Conservation (phyloP, 2,888 invertebrate species). For the Frankliniella fusca region DNA sequence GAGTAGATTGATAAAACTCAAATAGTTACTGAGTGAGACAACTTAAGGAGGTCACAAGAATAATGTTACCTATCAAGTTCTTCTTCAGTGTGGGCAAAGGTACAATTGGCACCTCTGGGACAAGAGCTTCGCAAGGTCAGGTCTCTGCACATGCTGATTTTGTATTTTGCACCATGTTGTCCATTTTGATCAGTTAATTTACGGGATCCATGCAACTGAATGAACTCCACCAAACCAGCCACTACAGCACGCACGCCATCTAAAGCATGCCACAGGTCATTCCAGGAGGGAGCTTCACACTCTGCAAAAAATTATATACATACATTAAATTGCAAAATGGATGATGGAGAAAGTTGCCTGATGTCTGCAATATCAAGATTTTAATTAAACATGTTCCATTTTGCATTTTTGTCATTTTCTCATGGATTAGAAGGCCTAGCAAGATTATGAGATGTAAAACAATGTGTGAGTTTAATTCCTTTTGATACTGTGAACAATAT, state of each 20-base stretch:
- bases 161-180: conserved; percentile 66
- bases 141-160: conserved; percentile 75
- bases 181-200: conserved; percentile 44
- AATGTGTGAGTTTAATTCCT: too few species aligned
- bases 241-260: conserved; percentile 68
- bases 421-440: too few species aligned
- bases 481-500: too few species aligned
- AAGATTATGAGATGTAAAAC: too few species aligned
- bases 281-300: conserved; percentile 59
- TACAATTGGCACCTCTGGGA: conserved; percentile 81
- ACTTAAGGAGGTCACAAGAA: background rate
- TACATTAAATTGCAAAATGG: background rate
- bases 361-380: too few species aligned
- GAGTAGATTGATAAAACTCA: conserved; percentile 26
- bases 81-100: conserved; percentile 87
- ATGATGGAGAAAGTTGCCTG: too few species aligned
- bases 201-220: conserved; percentile 67
- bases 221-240: conserved; percentile 70
- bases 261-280: conserved; percentile 61
- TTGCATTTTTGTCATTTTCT: too few species aligned
- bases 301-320: conserved; percentile 47
- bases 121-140: conserved; percentile 73
- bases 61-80: conserved; percentile 72
- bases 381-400: too few species aligned
- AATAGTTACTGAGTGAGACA: background rate